Evolutionary conservation across 1,140 invertebrate species (phyloP).

Genomic region (Cyrtorhinus lividipennis): DNA sequence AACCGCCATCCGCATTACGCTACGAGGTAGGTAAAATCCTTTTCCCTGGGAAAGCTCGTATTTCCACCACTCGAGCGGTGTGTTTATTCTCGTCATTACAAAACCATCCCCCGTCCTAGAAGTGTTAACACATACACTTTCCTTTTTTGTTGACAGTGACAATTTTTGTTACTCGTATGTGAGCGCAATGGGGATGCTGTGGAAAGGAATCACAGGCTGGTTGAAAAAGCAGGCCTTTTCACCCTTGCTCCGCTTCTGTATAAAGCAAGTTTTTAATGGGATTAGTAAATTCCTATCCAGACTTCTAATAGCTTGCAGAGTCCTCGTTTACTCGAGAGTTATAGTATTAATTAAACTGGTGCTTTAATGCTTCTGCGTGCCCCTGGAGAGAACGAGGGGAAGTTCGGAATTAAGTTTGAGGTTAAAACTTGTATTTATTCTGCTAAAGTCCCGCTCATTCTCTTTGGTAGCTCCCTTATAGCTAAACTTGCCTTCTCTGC

Average conservation of each 20-base stretch:
- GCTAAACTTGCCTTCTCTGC: neutral
- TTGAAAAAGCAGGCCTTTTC: neutral
- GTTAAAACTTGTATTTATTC: constrained; percentile 10
- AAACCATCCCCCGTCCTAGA: neutral
- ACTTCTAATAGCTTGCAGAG: neutral
- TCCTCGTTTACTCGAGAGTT: constrained; percentile 2
- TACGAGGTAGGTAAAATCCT: no score
- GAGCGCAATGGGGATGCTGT: no score
- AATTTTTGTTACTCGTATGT: neutral
- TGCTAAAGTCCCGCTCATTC: neutral
- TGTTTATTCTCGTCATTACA: neutral
- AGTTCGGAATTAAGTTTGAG: constrained; percentile 7
- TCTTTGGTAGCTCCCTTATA: neutral
- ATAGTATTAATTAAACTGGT: constrained; percentile 7
- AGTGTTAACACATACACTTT: neutral
- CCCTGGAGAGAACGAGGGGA: neutral
- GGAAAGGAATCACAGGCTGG: neutral
- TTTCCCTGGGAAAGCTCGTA: neutral
- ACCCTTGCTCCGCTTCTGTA: neutral
- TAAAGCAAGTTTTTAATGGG: constrained; percentile 3
- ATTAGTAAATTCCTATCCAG: neutral
- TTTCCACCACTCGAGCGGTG: neutral
- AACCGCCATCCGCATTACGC: neutral
- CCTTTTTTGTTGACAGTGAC: neutral
- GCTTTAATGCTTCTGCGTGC: neutral